Evolutionary conservation across 2,888 invertebrate species (phyloP).

Genomic region (Oscheius sp.): DNA sequence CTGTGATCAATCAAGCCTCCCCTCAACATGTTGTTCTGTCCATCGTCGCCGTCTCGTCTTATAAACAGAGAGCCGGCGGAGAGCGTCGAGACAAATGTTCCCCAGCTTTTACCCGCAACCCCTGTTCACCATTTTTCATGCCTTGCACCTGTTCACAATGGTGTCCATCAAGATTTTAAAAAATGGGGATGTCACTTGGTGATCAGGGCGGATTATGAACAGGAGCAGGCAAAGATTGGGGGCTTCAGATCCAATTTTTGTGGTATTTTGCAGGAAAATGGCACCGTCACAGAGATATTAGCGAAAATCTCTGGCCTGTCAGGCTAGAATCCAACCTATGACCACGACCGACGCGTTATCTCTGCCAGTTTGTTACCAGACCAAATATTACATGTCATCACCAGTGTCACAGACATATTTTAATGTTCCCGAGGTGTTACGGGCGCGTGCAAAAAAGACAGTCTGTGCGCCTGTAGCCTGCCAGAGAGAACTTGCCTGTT

Average conservation of each 20-base stretch:
- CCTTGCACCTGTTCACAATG: conserved; percentile 4
- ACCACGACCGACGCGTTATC: too few species aligned
- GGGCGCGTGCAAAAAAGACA: background rate
- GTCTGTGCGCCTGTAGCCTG: conserved; percentile 5
- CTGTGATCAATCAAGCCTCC: conserved; percentile 28
- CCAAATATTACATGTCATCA: too few species aligned
- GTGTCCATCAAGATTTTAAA: background rate
- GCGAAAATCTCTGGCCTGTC: too few species aligned
- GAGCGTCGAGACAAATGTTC: conserved; percentile 2
- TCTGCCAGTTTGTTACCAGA: too few species aligned
- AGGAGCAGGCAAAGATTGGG: background rate
- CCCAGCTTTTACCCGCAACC: conserved; percentile 2
- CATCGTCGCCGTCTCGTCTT: conserved; percentile 14
- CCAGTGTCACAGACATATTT: too few species aligned
- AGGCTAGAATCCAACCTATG: too few species aligned
- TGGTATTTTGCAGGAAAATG: too few species aligned
- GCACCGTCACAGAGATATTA: too few species aligned
- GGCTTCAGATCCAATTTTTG: too few species aligned
- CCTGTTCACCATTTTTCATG: background rate
- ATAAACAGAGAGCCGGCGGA: conserved; percentile 15
- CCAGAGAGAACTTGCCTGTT: background rate
- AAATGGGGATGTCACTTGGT: background rate
- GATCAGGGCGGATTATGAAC: background rate
- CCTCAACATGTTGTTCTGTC: conserved; percentile 22
- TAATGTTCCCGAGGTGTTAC: too few species aligned